Conservation (phyloP, 2,113 vertebrate species). For the Elephantulus edwardii region DNA sequence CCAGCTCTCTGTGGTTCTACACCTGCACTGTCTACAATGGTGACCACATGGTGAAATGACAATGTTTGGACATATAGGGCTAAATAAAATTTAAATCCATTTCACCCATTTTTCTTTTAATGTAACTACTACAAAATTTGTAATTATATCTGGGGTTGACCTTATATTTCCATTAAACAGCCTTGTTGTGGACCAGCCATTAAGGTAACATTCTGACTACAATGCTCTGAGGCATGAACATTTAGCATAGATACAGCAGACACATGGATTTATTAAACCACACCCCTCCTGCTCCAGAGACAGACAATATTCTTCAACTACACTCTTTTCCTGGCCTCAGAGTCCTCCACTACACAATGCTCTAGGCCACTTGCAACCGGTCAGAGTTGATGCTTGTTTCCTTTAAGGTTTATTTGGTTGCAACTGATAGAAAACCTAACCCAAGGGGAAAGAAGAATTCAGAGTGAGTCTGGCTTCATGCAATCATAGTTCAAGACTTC, state of each 20-base stretch:
- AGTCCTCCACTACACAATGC: not conserved
- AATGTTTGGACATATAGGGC: not conserved
- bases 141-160: not conserved
- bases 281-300: not conserved
- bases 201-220: not conserved
- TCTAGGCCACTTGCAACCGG: not conserved
- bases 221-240: not conserved
- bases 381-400: not conserved
- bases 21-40: no score
- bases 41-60: not conserved
- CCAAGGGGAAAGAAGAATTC: not conserved
- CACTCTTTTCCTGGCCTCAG: not conserved
- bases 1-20: not conserved
- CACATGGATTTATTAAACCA: no score
- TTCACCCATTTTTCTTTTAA: not conserved
- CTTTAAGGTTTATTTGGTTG: not conserved
- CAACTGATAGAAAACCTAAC: not conserved
- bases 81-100: conserved; percentile 14
- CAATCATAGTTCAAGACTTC: not conserved
- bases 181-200: not conserved
- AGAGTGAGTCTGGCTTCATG: not conserved
- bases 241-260: not conserved
- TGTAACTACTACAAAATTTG: not conserved
- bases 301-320: not conserved
- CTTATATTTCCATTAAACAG: not conserved